phyloP scores from a whole-genome alignment of 2,113 vertebrate species.

The Chloebia gouldiae region DNA sequence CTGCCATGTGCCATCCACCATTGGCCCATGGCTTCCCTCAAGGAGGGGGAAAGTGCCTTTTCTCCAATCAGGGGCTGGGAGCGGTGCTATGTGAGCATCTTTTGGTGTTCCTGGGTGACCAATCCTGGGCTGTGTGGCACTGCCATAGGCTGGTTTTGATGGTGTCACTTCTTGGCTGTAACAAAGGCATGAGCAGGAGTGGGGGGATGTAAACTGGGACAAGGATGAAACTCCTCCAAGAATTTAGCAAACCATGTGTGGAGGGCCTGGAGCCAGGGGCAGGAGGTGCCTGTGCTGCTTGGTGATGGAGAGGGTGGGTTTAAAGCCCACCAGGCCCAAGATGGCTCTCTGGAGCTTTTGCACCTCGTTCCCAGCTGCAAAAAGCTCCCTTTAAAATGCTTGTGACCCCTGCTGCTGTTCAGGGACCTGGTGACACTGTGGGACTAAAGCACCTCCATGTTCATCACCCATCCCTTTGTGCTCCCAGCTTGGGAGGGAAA shows the following conservation, averaged over 20 bases:
- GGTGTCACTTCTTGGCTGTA: background rate
- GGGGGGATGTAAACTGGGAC: background rate
- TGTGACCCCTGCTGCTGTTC: rapidly evolving
- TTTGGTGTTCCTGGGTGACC: conserved; percentile 15
- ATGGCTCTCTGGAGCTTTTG: background rate
- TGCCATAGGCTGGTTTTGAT: background rate
- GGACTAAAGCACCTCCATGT: background rate
- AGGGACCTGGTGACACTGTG: rapidly evolving
- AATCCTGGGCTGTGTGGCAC: background rate
- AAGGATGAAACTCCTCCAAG: rapidly evolving
- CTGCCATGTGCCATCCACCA: background rate
- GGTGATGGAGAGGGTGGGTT: background rate
- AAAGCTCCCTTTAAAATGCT: rapidly evolving
- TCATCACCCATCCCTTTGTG: background rate
- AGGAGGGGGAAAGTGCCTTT: background rate
- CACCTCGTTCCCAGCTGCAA: background rate
- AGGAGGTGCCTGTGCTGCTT: background rate
- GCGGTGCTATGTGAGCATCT: background rate
- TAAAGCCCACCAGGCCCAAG: background rate
- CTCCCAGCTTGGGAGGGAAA: background rate
- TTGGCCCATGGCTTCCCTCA: background rate
- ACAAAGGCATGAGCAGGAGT: background rate
- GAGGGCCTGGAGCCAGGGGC: background rate
- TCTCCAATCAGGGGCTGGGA: conserved; percentile 15
- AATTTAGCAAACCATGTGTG: background rate